Evolutionary conservation across 23 tunicate genomes (phyloP).

Genomic region (Oikopleura albicans): DNA sequence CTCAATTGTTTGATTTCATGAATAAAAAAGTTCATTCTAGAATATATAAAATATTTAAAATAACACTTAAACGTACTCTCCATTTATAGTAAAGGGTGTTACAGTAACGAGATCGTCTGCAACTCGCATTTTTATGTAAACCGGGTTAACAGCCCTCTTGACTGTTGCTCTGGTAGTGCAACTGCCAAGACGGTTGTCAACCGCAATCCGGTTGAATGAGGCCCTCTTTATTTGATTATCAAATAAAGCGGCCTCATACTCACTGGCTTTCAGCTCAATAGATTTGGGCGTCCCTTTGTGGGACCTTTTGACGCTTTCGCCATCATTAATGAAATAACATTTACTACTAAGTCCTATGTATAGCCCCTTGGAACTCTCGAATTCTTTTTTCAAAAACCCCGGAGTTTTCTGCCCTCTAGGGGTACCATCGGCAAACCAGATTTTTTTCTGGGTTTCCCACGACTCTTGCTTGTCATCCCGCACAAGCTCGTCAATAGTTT

Average conservation of each 20-base stretch:
- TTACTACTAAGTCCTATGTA: background rate
- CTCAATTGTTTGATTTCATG: background rate
- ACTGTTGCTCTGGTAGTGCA: background rate
- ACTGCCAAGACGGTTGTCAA: background rate
- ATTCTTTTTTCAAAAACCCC: background rate
- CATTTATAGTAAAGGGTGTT: background rate
- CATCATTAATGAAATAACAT: background rate
- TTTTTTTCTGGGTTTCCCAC: background rate
- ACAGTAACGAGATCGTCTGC: background rate
- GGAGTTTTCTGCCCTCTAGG: background rate
- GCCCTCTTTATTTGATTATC: background rate
- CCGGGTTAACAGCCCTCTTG: background rate
- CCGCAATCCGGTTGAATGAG: background rate
- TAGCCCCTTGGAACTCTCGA: background rate
- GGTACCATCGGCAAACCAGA: background rate
- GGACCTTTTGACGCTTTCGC: background rate
- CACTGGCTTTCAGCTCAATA: background rate
- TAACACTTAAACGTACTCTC: background rate
- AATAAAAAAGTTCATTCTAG: background rate
- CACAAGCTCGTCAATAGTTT: background rate
- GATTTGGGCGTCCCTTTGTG: background rate
- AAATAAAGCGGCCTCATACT: background rate
- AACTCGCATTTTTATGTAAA: background rate
- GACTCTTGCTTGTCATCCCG: background rate
- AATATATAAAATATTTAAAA: background rate